Base-by-base conservation (phyloP, 2,888 invertebrate genomes). In the Amblyjoppa fuscipennis region DNA sequence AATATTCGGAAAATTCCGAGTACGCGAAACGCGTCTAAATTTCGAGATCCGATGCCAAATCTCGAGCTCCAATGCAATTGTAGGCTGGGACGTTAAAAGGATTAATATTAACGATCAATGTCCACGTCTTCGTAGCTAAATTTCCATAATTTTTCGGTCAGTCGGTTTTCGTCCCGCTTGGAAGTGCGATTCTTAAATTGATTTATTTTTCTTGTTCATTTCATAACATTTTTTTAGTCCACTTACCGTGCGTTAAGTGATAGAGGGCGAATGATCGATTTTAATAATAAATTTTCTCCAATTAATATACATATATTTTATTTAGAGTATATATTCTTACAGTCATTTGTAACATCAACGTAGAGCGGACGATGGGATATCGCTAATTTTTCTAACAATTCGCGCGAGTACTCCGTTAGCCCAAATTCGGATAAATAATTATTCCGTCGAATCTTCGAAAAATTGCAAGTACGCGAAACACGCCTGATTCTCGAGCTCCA, bases 101-200 rank as follows among this genome's bases (percentile, higher is more conserved):
- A 11, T 28, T 25, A 25, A 28, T 20, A 56, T 7, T 59, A 59
- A 59, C 28, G 56, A 59, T 11, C 9, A 28, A 28, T 28, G 2
- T 59, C 28, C 49, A 49, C 16, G 31, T 51, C 49, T 31, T 51
- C 16, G 13, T 34, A 73, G 56, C n/a, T 56, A 41, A 56, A 9
- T 20, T n/a, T 73, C 56, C 16, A 71, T 25, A 11, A 34, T 73
- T 56, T 59, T 59, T 73, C 45, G 11, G 45, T 45, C 0, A 13
- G 13, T 2, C 45, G 45, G 90, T 4, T 90, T 91, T 68, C 85
- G 90, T n/a, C 90, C 89, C 0, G 78, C 88, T 3, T 90, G 89
- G 89, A 89, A 89, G 70, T 91, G 88, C 73, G 81, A 81, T n/a
- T 53, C 64, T 61, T 83, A 56, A 85, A n/a, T 13, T 68, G 11